Conservation (phyloP, 2,797 vertebrate genomes). For the Xyrichtys novacula region DNA sequence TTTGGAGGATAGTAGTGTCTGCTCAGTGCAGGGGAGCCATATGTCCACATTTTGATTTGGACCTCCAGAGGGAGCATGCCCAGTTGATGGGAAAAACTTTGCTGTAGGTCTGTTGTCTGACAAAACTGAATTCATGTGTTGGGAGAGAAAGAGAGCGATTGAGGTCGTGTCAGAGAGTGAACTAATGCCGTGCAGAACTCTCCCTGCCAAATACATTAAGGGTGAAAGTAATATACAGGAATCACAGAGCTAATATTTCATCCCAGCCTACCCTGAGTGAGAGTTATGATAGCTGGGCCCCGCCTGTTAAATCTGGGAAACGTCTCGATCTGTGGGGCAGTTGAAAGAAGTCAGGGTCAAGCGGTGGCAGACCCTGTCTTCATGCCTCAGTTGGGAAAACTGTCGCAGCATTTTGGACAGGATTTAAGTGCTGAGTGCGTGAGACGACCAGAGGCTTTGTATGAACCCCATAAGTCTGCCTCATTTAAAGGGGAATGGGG, state of each 20-base stretch:
- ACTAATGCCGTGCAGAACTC: constrained; percentile 33
- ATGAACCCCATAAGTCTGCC: constrained; percentile 77
- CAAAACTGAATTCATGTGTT: constrained; percentile 25
- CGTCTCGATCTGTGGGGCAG: constrained; percentile 55
- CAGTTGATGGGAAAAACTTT: constrained; percentile 57
- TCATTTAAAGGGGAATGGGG: constrained; percentile 82
- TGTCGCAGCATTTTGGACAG: constrained; percentile 44
- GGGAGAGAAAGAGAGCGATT: constrained; percentile 34
- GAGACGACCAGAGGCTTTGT: constrained; percentile 57
- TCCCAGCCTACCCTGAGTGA: constrained; percentile 11
- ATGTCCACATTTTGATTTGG: constrained; percentile 70
- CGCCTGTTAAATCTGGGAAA: constrained; percentile 51
- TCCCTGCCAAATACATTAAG: constrained; percentile 54
- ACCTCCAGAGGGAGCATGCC: constrained; percentile 44
- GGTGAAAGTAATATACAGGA: constrained; percentile 29
- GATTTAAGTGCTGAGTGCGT: constrained; percentile 54
- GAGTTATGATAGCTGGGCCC: constrained; percentile 37
- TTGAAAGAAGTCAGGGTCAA: constrained; percentile 61
- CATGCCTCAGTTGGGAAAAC: constrained; percentile 58
- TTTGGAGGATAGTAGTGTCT: constrained; percentile 50
- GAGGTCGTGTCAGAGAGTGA: constrained; percentile 52
- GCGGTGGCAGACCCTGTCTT: constrained; percentile 44
- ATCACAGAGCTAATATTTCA: constrained; percentile 37
- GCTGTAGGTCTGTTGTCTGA: constrained; percentile 60
- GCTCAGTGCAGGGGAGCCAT: constrained; percentile 57